These are phyloP conservation scores for Limnodromus scolopaceus DNA, from an alignment of 2,797 vertebrate species.

Conservation along the genomic window DNA sequence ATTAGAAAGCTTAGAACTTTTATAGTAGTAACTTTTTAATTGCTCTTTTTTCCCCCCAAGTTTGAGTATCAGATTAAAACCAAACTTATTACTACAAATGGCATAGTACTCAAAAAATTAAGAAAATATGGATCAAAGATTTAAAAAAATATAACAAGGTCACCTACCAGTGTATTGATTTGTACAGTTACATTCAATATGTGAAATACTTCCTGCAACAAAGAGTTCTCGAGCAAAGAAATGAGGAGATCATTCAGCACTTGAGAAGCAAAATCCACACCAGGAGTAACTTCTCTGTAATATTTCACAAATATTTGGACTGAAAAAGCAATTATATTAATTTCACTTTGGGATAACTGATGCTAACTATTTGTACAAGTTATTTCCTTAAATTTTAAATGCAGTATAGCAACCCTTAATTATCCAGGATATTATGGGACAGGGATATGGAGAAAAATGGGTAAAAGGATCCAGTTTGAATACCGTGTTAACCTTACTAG, in stretches of 20 bases:
- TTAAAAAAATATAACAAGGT: background rate
- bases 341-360: background rate
- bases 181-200: conserved; percentile 73
- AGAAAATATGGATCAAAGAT: background rate
- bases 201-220: conserved; percentile 84
- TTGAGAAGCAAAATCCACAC: conserved; percentile 80
- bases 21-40: background rate
- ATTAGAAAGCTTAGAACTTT: background rate
- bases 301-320: conserved; percentile 86
- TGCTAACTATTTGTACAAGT: background rate
- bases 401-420: background rate
- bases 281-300: conserved; percentile 83
- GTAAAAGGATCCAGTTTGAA: background rate
- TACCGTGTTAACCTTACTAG: background rate
- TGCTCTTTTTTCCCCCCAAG: background rate
- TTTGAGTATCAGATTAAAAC: background rate
- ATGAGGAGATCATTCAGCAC: conserved; percentile 83
- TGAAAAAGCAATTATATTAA: conserved; percentile 67
- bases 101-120: background rate
- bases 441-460: background rate
- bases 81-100: background rate
- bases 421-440: background rate
- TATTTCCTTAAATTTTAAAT: background rate
- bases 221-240: conserved; percentile 80
- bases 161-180: conserved; percentile 79